A percentile compares a stretch with the other conserved stretches of the same genome.
phyloP scores from a whole-genome alignment of 92 coral and sea anemone species.

The Isaurus tuberculatus region DNA sequence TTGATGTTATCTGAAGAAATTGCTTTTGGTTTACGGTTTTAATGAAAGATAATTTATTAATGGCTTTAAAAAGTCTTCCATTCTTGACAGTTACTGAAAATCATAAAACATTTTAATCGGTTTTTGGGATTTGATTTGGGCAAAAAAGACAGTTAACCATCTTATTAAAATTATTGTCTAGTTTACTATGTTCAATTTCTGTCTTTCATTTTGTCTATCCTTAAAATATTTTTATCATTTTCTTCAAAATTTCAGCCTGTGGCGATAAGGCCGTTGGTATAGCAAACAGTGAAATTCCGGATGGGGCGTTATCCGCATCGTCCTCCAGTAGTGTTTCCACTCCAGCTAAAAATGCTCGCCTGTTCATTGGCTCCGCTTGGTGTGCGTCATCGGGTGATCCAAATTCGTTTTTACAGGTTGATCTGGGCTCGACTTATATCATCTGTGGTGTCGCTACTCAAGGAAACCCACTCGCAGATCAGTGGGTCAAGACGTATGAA shows the following conservation, averaged over 20 bases:
- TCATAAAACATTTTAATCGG: no score
- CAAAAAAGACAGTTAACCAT: no score
- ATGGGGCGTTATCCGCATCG: constrained; percentile 39
- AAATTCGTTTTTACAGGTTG: constrained; percentile 46
- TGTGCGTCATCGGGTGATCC: constrained; percentile 40
- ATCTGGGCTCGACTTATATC: constrained; percentile 42
- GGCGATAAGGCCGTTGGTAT: constrained; percentile 40
- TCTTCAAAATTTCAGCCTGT: background rate
- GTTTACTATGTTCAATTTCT: no score
- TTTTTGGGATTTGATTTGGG: no score
- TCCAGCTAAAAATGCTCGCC: constrained; percentile 53
- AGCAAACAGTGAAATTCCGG: background rate
- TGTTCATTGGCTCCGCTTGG: constrained; percentile 44
- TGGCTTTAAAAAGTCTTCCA: no score
- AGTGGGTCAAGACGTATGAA: constrained; percentile 53
- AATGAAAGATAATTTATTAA: no score
- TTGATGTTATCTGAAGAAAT: no score
- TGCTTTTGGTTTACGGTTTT: no score
- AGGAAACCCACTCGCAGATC: constrained; percentile 42
- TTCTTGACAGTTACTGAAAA: no score
- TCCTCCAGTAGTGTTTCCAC: background rate
- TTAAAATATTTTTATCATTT: background rate
- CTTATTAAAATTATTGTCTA: no score
- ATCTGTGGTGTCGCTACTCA: constrained; percentile 60
- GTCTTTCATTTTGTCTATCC: background rate